These are phyloP conservation scores for Aplodontia rufa DNA, from an alignment of 2,113 vertebrate species.

Conservation along the genomic window DNA sequence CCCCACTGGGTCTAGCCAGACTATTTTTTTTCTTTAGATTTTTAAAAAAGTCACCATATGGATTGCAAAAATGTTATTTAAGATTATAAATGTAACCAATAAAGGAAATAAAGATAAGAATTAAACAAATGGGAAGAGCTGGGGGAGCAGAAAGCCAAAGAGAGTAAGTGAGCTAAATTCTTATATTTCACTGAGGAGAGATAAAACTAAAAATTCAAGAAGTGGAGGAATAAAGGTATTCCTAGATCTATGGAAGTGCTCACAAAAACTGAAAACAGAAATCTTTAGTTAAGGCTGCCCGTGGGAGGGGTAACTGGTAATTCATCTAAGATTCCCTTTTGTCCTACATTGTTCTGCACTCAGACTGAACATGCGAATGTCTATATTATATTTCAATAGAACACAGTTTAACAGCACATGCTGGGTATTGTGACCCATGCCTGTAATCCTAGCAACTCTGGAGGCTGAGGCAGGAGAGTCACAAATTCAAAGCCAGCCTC, in stretches of 20 bases:
- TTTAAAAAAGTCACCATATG: neutral
- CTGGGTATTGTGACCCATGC: too few species aligned
- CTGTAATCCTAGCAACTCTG: too few species aligned
- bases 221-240: neutral
- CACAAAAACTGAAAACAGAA: conserved; percentile 1
- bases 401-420: neutral
- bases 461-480: too few species aligned
- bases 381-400: neutral
- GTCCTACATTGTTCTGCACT: neutral
- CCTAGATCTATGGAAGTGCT: neutral
- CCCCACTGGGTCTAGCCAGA: too few species aligned
- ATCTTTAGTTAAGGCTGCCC: neutral
- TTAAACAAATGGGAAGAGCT: neutral
- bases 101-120: neutral
- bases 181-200: neutral
- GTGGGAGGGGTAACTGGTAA: neutral
- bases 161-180: neutral
- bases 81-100: neutral
- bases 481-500: too few species aligned
- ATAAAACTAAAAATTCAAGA: neutral
- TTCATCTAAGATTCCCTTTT: neutral
- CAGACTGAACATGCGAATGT: neutral
- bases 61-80: neutral
- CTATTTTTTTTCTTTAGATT: too few species aligned
- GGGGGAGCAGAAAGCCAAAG: neutral